Conservation (phyloP, 2,113 vertebrate genomes). For the Entosphenus tridentatus region DNA sequence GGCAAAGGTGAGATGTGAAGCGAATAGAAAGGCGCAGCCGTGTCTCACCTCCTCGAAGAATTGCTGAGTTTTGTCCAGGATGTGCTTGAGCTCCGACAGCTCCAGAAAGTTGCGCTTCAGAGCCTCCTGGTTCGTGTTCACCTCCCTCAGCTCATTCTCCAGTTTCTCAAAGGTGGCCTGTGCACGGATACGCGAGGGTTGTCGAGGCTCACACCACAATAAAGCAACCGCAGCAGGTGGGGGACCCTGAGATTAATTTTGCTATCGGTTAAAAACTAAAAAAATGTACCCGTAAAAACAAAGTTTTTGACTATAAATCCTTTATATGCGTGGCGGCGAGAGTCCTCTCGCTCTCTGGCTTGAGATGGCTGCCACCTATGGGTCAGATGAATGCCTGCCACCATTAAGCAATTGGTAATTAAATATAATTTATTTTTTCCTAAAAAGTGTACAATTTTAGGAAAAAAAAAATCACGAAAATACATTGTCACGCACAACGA, state of each 20-base stretch:
- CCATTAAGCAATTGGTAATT: too few species aligned
- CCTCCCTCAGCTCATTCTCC: slow-evolving; percentile 90
- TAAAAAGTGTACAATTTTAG: too few species aligned
- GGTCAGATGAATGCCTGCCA: too few species aligned
- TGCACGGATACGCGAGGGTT: background rate
- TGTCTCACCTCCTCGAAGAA: slow-evolving; percentile 93
- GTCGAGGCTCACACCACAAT: background rate
- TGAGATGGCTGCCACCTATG: too few species aligned
- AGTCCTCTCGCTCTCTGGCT: too few species aligned
- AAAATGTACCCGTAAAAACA: too few species aligned
- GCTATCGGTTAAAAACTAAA: background rate
- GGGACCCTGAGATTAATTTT: background rate
- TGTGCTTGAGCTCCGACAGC: slow-evolving; percentile 86
- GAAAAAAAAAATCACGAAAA: too few species aligned
- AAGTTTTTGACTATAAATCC: too few species aligned
- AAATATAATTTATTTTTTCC: too few species aligned
- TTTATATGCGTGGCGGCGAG: too few species aligned
- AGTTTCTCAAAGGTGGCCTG: slow-evolving; percentile 98
- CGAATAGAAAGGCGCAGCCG: slow-evolving; percentile 9
- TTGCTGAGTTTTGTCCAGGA: slow-evolving; percentile 87
- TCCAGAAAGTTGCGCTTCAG: slow-evolving; percentile 95
- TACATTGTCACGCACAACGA: too few species aligned
- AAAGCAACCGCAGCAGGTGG: background rate
- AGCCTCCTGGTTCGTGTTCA: slow-evolving; percentile 95
- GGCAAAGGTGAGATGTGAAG: too few species aligned